Evolutionary conservation across 2,797 vertebrate genomes (phyloP).

Genomic region (Cuniculus paca): DNA sequence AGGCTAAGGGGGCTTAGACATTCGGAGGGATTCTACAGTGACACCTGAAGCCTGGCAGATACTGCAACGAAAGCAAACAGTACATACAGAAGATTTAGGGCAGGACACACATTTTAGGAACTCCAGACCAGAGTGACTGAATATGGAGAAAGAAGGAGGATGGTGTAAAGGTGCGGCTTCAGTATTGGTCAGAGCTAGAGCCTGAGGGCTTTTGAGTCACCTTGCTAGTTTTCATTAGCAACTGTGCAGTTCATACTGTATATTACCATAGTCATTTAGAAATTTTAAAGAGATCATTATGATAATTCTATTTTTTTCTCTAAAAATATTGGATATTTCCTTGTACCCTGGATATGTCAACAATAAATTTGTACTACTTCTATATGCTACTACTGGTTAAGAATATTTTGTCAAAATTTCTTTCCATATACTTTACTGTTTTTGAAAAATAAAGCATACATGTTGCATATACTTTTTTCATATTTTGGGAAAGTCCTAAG

Average conservation of each 20-base stretch:
- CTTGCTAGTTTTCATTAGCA: neutral
- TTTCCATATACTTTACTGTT: neutral
- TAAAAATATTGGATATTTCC: neutral
- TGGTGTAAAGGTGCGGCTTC: neutral
- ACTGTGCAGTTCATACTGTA: neutral
- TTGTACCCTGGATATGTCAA: neutral
- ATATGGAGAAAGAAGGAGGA: neutral
- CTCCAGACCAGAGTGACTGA: neutral
- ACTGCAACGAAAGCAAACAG: neutral
- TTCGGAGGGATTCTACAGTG: neutral
- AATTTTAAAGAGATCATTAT: neutral
- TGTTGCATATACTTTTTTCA: neutral
- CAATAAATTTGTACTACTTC: neutral
- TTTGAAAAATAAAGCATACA: neutral
- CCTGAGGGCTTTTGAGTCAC: neutral
- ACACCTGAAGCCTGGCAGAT: neutral
- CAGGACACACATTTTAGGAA: neutral
- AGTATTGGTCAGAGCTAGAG: neutral
- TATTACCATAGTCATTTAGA: neutral
- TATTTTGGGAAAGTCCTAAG: neutral
- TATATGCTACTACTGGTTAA: neutral
- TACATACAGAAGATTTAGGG: neutral
- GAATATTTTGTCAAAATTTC: conserved; percentile 1
- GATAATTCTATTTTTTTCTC: neutral
- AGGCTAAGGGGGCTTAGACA: neutral